These are phyloP conservation scores for Steinernema carpocapsae DNA, from an alignment of 2,888 invertebrate species.

Conservation along the genomic window DNA sequence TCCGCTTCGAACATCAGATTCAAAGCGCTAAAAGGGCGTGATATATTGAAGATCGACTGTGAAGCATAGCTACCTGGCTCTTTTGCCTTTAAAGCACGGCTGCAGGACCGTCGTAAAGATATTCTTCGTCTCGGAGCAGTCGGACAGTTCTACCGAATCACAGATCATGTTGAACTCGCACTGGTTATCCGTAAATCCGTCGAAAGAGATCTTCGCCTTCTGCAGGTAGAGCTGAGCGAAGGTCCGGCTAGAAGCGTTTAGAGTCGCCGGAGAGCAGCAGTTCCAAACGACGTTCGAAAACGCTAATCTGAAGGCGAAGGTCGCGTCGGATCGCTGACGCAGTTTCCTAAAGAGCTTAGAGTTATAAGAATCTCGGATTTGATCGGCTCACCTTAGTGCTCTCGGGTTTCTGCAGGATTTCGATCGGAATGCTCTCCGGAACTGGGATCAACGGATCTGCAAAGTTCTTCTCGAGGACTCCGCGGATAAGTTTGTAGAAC, in stretches of 20 bases:
- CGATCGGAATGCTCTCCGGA: slow-evolving; percentile 65
- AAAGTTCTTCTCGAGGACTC: slow-evolving; percentile 71
- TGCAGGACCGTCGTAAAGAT: slow-evolving; percentile 44
- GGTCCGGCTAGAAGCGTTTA: background rate
- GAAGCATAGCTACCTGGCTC: background rate
- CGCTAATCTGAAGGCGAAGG: slow-evolving; percentile 8
- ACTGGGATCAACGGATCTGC: slow-evolving; percentile 69
- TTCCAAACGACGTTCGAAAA: slow-evolving; percentile 21
- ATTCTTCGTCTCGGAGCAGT: slow-evolving; percentile 50
- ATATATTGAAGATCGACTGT: no score
- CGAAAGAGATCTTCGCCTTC: slow-evolving; percentile 70
- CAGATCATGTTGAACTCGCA: slow-evolving; percentile 72
- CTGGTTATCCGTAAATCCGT: slow-evolving; percentile 71
- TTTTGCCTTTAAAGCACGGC: slow-evolving; percentile 30
- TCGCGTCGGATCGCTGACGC: background rate
- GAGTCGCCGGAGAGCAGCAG: background rate
- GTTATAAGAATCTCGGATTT: no score
- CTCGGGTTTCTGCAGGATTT: slow-evolving; percentile 56
- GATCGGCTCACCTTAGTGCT: slow-evolving; percentile 42
- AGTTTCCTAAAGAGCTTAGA: background rate
- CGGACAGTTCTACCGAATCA: slow-evolving; percentile 70
- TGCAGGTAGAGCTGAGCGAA: slow-evolving; percentile 35
- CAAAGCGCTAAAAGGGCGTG: slow-evolving; percentile 31
- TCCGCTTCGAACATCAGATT: slow-evolving; percentile 61
- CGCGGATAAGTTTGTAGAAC: slow-evolving; percentile 61